These are phyloP conservation scores for Hylaeus volcanicus DNA, from an alignment of 1,140 invertebrate genomes.

Conservation along the genomic window DNA sequence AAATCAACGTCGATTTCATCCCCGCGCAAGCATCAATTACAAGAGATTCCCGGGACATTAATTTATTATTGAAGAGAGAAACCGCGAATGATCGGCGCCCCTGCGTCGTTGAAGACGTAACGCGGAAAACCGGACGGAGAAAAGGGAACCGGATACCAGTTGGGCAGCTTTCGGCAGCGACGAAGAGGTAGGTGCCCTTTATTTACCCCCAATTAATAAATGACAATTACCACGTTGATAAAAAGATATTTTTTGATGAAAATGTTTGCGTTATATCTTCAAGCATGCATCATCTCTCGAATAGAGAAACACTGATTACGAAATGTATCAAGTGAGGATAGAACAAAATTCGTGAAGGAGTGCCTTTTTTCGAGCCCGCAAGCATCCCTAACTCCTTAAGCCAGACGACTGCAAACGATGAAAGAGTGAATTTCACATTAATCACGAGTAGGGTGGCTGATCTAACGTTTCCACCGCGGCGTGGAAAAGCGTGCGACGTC, in stretches of 20 bases:
- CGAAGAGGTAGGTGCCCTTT: conserved; percentile 43
- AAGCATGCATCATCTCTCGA: too few relatives aligned
- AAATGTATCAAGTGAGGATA: too few relatives aligned
- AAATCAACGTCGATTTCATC: conserved; percentile 76
- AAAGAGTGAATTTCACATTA: not conserved
- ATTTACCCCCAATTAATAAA: too few relatives aligned
- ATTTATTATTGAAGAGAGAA: conserved; percentile 71
- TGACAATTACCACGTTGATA: too few relatives aligned
- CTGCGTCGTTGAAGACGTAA: conserved; percentile 49
- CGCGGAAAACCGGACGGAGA: conserved; percentile 54
- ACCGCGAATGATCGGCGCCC: conserved; percentile 60
- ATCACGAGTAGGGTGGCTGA: not conserved
- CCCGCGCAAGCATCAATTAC: conserved; percentile 72
- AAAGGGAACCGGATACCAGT: conserved; percentile 7
- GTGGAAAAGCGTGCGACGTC: conserved; percentile 15
- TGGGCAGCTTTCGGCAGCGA: conserved; percentile 63
- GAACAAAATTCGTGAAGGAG: too few relatives aligned
- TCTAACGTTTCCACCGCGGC: not conserved
- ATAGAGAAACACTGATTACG: too few relatives aligned
- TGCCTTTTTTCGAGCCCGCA: not conserved
- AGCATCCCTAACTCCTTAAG: not conserved
- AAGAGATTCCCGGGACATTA: conserved; percentile 71
- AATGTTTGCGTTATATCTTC: too few relatives aligned
- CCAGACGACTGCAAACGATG: too few relatives aligned
- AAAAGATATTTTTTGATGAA: too few relatives aligned